These are phyloP conservation scores for Gadopsis marmoratus DNA, from an alignment of 2,797 vertebrate genomes.

Conservation along the genomic window DNA sequence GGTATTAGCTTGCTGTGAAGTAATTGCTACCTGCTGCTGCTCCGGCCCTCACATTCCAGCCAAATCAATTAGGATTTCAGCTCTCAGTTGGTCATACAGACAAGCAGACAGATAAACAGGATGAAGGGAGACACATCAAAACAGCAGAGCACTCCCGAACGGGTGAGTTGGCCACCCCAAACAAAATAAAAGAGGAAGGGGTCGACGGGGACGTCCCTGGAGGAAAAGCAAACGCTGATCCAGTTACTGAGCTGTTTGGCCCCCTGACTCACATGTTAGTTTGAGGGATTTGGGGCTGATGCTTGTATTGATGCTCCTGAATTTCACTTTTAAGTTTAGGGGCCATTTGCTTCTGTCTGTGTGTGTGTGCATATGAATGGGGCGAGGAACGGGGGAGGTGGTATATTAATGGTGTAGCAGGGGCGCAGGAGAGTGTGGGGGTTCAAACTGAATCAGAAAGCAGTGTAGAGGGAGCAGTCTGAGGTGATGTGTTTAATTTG, in stretches of 20 bases:
- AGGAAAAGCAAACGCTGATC: conserved; percentile 74
- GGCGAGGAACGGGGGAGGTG: conserved; percentile 52
- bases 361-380: conserved; percentile 34
- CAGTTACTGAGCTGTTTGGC: conserved; percentile 65
- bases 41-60: conserved; percentile 70
- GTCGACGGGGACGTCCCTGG: conserved; percentile 39
- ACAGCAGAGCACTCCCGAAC: conserved; percentile 54
- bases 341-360: conserved; percentile 60
- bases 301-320: conserved; percentile 53
- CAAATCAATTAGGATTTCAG: conserved; percentile 70
- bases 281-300: conserved; percentile 57
- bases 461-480: conserved; percentile 16
- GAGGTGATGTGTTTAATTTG: conserved; percentile 62
- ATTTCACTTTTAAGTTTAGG: conserved; percentile 51
- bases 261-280: conserved; percentile 60
- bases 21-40: conserved; percentile 89
- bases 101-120: conserved; percentile 80
- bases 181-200: conserved; percentile 55
- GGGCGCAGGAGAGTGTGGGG: neutral
- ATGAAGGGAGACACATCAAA: conserved; percentile 72
- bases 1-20: conserved; percentile 87
- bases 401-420: conserved; percentile 22
- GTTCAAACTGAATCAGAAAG: conserved; percentile 39
- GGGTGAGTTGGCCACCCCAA: conserved; percentile 54
- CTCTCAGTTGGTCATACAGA: conserved; percentile 56